Percentiles rank a stretch among this genome's conserved stretches.
Conservation (phyloP, 2,113 vertebrate species). For the Nansenia antarctica region DNA sequence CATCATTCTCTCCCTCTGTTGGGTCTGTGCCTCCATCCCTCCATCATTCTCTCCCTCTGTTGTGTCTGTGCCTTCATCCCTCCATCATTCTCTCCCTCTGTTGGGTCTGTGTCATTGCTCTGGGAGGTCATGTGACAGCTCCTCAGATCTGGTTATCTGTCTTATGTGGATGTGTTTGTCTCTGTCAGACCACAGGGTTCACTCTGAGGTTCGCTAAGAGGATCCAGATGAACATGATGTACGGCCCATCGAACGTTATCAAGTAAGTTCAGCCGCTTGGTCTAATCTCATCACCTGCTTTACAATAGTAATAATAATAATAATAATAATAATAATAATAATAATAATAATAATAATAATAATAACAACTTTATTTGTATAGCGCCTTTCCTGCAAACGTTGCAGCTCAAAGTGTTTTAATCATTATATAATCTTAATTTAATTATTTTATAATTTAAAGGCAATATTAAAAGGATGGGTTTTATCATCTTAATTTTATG, state of each 20-base stretch:
- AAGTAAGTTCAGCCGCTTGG: constrained; percentile 73
- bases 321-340: too few species aligned
- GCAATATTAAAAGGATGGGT: too few species aligned
- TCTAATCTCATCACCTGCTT: background rate
- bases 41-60: background rate
- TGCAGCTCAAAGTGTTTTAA: too few species aligned
- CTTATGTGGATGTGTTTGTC: constrained; percentile 11
- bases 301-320: background rate
- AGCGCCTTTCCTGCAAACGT: too few species aligned
- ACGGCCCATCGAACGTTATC: constrained; percentile 75
- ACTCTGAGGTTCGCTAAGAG: constrained; percentile 90
- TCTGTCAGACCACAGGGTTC: constrained; percentile 87
- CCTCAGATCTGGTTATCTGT: background rate
- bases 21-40: background rate
- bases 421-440: too few species aligned
- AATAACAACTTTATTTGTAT: too few species aligned
- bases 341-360: too few species aligned
- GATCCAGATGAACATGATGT: constrained; percentile 89
- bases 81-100: background rate
- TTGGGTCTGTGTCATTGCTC: background rate
- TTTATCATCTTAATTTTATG: too few species aligned
- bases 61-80: too few species aligned
- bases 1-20: too few species aligned
- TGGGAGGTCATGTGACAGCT: background rate
- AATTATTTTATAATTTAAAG: too few species aligned